A percentile compares a stretch with the other conserved stretches of the same genome.
Evolutionary conservation across 2,113 vertebrate species (phyloP).

Genomic region (Noturus placidus): DNA sequence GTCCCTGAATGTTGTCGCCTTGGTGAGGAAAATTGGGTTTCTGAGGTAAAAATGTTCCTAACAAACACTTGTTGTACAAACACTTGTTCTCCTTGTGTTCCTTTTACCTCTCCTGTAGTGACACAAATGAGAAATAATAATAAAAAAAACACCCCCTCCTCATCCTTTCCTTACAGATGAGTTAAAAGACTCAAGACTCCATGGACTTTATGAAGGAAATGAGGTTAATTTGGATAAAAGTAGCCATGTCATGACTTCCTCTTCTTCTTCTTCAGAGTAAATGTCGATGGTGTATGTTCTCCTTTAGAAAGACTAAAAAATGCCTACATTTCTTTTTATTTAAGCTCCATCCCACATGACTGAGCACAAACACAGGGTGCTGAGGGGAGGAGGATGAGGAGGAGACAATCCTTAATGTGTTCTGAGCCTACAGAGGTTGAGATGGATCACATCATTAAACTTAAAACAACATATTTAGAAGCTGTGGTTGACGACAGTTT

Average conservation of each 20-base stretch:
- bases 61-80: neutral
- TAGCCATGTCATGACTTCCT: neutral
- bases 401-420: slow-evolving; percentile 9
- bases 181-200: neutral
- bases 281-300: neutral
- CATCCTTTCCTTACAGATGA: neutral
- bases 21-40: neutral
- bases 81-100: neutral
- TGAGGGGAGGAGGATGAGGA: slow-evolving; percentile 17
- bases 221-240: neutral
- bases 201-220: neutral
- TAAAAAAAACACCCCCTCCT: neutral
- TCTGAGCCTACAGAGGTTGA: neutral
- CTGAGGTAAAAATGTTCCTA: neutral
- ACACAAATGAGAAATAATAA: neutral
- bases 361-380: slow-evolving; percentile 23
- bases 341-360: slow-evolving; percentile 35
- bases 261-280: neutral
- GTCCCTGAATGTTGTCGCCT: neutral
- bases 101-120: neutral
- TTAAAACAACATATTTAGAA: neutral
- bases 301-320: neutral
- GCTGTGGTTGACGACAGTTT: neutral
- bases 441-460: neutral
- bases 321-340: slow-evolving; percentile 10